Evolutionary conservation across 2,797 vertebrate species (phyloP), one percentile per base, ranked within the genome.

Genomic region (Lepilemur ruficaudatus): DNA sequence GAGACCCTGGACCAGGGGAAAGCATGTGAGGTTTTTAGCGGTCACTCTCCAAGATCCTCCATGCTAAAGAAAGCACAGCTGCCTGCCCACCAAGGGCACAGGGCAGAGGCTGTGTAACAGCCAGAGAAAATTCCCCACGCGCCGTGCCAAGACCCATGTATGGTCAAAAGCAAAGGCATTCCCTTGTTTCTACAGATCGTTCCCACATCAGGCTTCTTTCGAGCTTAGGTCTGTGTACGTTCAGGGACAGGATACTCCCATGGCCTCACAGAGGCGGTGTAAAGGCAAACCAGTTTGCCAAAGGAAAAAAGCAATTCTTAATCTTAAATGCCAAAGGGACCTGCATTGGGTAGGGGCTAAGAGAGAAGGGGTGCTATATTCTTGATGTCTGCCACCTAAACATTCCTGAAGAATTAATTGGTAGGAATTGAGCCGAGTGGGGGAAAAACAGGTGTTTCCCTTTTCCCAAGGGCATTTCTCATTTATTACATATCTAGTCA

Each of bases 81-180:
- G 93, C 55, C 95, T 97, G 93, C 90, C 94, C 69, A 1, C 97
- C 76, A 38, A 0, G 97, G 96, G 89, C 98, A 97, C 95, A 96
- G 98, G 96, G 88, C 92, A 97, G 95, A 94, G 63, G 85, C 96
- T 83, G 84, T 85, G 75, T 69, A 76, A 98, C 96, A 94, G 97
- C 96, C 98, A 79, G 38, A 96, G 94, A 96, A 89, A 97, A 97
- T 98, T 98, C 98, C 97, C 95, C 90, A 48, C 93, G 70, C 93
- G 85, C 97, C 93, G 92, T 96, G 97, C 97, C 97, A 97, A 98
- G 97, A 94, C 94, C 98, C 98, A 98, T 98, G 98, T 98, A 98
- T 97, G 98, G 98, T 95, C 98, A 98, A 98, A 98, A 98, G 96
- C 96, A 97, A 98, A 97, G 97, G 79, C 95, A 95, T 96, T 46